A percentile compares a stretch with the other conserved stretches of the same genome.
Evolutionary conservation across 2,113 vertebrate genomes (phyloP).

Genomic region (Cyprinodon variegatus): DNA sequence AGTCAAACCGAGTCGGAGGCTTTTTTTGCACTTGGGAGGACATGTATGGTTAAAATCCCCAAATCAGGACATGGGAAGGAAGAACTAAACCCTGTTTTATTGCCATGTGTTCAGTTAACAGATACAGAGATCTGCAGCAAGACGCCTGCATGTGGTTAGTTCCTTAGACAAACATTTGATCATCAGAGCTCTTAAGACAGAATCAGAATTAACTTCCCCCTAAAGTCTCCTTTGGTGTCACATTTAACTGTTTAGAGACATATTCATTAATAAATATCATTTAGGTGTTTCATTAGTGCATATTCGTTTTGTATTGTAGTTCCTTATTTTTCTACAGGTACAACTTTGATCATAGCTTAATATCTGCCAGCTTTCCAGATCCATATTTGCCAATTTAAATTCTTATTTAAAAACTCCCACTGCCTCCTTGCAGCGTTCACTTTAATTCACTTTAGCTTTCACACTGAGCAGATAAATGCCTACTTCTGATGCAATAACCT

Average conservation of each 20-base stretch:
- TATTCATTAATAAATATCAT: neutral
- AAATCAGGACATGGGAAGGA: neutral
- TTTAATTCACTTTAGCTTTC: neutral
- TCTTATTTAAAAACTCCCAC: too few relatives aligned
- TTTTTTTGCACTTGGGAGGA: neutral
- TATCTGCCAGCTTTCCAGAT: neutral
- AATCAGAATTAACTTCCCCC: neutral
- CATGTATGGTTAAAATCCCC: neutral
- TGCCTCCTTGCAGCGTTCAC: neutral
- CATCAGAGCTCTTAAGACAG: neutral
- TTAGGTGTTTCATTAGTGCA: neutral
- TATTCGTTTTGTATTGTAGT: neutral
- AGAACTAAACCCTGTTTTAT: too few relatives aligned
- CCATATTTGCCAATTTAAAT: neutral
- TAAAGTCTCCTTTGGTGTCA: neutral
- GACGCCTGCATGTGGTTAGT: too few relatives aligned
- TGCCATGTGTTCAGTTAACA: too few relatives aligned
- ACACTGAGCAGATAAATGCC: neutral
- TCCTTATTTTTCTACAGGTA: too few relatives aligned
- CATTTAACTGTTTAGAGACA: neutral
- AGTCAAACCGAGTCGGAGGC: conserved; percentile 7
- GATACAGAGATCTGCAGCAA: too few relatives aligned
- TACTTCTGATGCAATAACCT: neutral
- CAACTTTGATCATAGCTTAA: neutral
- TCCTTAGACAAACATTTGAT: too few relatives aligned